phyloP scores from a whole-genome alignment of 2,113 vertebrate genomes.

The Turnix velox region DNA sequence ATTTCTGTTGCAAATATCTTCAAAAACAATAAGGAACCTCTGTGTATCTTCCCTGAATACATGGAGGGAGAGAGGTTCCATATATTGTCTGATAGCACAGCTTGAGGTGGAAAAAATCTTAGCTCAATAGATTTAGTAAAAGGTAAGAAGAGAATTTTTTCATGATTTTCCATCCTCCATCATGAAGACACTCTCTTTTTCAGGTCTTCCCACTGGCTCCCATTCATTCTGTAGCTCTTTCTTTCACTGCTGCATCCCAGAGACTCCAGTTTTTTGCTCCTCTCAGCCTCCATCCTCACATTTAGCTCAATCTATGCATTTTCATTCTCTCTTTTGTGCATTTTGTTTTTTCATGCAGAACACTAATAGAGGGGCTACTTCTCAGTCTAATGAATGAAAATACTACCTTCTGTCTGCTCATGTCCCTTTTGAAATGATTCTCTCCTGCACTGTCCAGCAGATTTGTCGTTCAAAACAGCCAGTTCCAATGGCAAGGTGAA shows the following conservation, averaged over 20 bases:
- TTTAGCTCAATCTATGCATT: neutral
- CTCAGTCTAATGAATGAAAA: neutral
- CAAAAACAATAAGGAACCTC: neutral
- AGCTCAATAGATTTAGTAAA: neutral
- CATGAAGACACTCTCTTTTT: neutral
- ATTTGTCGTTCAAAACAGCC: neutral
- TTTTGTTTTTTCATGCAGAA: neutral
- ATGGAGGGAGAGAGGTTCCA: neutral
- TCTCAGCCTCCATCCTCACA: neutral
- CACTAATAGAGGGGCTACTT: neutral
- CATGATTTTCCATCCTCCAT: neutral
- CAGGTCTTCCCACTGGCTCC: neutral
- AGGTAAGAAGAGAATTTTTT: neutral
- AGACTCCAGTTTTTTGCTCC: neutral
- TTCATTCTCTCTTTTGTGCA: neutral
- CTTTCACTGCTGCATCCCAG: neutral
- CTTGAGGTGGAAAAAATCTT: neutral
- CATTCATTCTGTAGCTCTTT: accelerated
- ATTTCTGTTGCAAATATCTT: neutral
- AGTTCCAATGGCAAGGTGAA: neutral
- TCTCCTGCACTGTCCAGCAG: neutral
- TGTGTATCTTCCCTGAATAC: neutral
- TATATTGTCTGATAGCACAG: neutral
- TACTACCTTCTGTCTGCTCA: neutral
- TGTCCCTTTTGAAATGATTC: neutral